phyloP scores from a whole-genome alignment of 2,888 invertebrate genomes.

The Hemicrepidius hirtus region DNA sequence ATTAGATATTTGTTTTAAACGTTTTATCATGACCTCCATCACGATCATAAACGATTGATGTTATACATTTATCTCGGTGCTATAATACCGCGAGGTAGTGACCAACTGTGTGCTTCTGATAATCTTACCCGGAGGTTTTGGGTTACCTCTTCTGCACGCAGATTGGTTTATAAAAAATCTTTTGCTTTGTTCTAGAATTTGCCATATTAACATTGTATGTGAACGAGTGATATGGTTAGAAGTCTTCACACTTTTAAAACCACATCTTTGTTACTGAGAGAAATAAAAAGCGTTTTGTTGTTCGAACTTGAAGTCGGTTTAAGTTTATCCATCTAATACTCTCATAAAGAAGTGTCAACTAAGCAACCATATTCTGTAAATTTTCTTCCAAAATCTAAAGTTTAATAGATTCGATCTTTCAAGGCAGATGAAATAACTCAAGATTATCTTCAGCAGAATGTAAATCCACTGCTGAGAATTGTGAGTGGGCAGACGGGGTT shows the following conservation, averaged over 20 bases:
- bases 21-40: constrained; percentile 30
- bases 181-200: background rate
- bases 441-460: constrained; percentile 11
- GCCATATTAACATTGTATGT: no score
- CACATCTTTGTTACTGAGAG: no score
- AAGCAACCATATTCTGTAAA: no score
- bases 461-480: constrained; percentile 26
- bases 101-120: constrained; percentile 11
- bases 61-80: constrained; percentile 22
- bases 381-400: no score
- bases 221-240: no score
- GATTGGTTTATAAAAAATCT: background rate
- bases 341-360: no score
- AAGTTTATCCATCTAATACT: no score
- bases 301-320: no score
- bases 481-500: constrained; percentile 37
- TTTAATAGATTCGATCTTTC: background rate
- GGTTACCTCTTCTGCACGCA: constrained; percentile 9
- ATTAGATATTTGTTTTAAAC: constrained; percentile 32
- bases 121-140: constrained; percentile 5
- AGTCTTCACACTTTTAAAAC: no score
- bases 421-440: constrained; percentile 1
- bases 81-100: background rate
- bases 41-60: constrained; percentile 26
- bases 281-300: no score